Evolutionary conservation across 2,113 vertebrate genomes (phyloP).

Genomic region (Tamias sibiricus): DNA sequence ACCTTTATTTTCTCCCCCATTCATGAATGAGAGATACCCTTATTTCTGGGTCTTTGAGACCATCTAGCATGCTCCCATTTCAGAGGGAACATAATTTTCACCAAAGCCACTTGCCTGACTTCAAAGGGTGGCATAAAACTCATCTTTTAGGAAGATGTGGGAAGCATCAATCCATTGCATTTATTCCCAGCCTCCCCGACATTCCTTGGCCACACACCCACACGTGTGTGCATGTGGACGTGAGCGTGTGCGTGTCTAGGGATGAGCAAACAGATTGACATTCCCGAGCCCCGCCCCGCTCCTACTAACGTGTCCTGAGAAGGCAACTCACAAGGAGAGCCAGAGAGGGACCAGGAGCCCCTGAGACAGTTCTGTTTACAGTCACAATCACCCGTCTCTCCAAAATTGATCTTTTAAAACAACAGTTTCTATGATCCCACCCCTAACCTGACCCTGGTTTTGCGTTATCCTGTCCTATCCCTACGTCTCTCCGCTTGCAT

Average conservation of each 20-base stretch:
- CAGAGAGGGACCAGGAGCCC: fast-evolving
- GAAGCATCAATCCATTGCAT: background rate
- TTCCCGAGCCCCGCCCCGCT: background rate
- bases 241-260: background rate
- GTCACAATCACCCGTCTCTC: background rate
- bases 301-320: background rate
- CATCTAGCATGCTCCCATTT: fast-evolving
- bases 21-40: too few relatives aligned
- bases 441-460: background rate
- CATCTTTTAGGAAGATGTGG: background rate
- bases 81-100: background rate
- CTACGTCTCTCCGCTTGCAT: background rate
- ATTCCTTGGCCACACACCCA: background rate
- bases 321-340: background rate
- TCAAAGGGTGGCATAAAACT: background rate
- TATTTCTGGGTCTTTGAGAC: background rate
- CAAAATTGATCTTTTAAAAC: background rate
- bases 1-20: background rate
- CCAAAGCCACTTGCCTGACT: background rate
- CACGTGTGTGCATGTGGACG: background rate
- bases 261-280: background rate
- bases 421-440: background rate
- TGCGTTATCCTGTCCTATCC: background rate
- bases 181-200: background rate
- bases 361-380: fast-evolving